Conservation (phyloP, 1,140 invertebrate species). For the Trypoxylus dichotomus region DNA sequence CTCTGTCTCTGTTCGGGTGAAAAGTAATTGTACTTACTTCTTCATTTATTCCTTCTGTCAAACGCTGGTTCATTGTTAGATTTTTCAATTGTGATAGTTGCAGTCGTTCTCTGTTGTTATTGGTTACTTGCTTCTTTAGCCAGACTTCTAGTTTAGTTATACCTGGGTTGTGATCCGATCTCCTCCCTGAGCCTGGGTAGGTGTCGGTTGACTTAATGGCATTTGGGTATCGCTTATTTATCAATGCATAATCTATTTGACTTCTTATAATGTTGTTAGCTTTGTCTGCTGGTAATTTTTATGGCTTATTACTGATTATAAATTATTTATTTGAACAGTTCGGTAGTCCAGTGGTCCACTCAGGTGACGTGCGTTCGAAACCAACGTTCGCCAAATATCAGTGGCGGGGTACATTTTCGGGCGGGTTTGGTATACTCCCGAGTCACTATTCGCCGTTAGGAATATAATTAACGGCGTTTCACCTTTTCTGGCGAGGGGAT, state of each 20-base stretch:
- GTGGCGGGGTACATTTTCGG: too few relatives aligned
- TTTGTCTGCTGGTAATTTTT: constrained; percentile 47
- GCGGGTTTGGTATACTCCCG: too few relatives aligned
- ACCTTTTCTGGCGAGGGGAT: too few relatives aligned
- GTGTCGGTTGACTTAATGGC: constrained; percentile 40
- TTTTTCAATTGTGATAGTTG: constrained; percentile 22
- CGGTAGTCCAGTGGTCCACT: too few relatives aligned
- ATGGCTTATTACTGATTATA: too few relatives aligned
- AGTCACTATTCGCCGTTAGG: too few relatives aligned
- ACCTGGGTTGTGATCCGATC: constrained; percentile 46
- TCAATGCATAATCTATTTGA: constrained; percentile 43
- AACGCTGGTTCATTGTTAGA: neutral
- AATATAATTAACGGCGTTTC: too few relatives aligned
- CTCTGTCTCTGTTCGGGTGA: neutral
- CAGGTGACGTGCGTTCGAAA: too few relatives aligned
- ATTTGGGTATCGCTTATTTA: constrained; percentile 40
- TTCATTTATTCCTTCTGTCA: constrained; percentile 21
- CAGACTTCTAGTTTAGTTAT: constrained; percentile 30
- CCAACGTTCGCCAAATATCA: too few relatives aligned
- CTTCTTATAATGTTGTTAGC: constrained; percentile 45
- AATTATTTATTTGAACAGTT: too few relatives aligned
- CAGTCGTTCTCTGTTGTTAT: constrained; percentile 15
- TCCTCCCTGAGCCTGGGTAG: constrained; percentile 33
- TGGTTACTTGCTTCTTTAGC: constrained; percentile 30
- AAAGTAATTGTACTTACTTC: neutral